Evolutionary conservation across 92 coral and sea anemone species (phyloP).

Genomic region (Palythoa caribaeorum): DNA sequence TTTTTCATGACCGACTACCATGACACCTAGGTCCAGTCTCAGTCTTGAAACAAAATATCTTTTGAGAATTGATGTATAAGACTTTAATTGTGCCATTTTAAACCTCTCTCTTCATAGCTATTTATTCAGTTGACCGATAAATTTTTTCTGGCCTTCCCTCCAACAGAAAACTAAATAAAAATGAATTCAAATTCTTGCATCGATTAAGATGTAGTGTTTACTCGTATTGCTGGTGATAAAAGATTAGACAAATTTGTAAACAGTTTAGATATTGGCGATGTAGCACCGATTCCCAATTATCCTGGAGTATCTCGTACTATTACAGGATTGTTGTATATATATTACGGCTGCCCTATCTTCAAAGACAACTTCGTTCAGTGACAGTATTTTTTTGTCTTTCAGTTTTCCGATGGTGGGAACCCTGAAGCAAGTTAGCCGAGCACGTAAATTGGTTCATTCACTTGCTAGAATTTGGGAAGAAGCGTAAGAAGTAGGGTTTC

Average conservation of each 20-base stretch:
- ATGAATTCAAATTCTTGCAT: too few species aligned
- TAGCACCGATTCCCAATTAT: slow-evolving; percentile 1
- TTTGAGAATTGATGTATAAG: too few species aligned
- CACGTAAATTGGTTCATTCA: slow-evolving; percentile 52
- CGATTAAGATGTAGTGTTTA: too few species aligned
- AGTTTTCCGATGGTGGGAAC: slow-evolving; percentile 38
- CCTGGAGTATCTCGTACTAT: slow-evolving; percentile 48
- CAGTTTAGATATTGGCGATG: slow-evolving; percentile 35
- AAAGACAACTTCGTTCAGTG: slow-evolving; percentile 34
- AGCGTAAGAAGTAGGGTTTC: slow-evolving; percentile 65
- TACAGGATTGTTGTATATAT: slow-evolving; percentile 30
- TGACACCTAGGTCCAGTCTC: too few species aligned
- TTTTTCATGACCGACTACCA: too few species aligned
- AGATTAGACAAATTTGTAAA: slow-evolving; percentile 45
- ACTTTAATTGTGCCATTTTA: too few species aligned
- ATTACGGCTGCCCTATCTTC: slow-evolving; percentile 7
- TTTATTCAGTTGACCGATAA: too few species aligned
- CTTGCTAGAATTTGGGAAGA: slow-evolving; percentile 64
- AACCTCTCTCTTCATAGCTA: too few species aligned
- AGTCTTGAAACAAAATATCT: too few species aligned
- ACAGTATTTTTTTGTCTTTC: slow-evolving; percentile 40
- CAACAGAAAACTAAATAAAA: too few species aligned
- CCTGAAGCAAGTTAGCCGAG: not conserved
- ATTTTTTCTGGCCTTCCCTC: too few species aligned
- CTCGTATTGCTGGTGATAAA: too few species aligned